Evolutionary conservation across 2,113 vertebrate genomes (phyloP).

Genomic region (Rhynchopsitta pachyrhyncha): DNA sequence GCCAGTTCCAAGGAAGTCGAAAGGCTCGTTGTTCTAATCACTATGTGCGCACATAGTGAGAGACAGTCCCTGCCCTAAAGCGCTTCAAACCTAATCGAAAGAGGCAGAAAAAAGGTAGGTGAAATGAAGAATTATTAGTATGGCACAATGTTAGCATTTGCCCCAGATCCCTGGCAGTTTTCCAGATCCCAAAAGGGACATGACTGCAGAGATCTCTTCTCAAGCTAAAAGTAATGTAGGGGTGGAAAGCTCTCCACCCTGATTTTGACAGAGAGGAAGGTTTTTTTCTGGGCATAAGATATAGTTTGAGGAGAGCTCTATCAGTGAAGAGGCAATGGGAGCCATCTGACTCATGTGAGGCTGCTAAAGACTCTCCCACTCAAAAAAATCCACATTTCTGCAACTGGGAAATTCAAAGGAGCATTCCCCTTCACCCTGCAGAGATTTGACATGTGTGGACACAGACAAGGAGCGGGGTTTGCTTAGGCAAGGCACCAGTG

Average conservation of each 20-base stretch:
- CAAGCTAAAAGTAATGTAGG: not conserved
- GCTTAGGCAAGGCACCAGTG: constrained; percentile 58
- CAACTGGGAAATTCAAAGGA: constrained; percentile 21
- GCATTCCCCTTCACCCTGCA: constrained; percentile 16
- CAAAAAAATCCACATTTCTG: not conserved
- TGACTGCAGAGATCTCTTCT: not conserved
- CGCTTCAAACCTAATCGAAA: constrained; percentile 50
- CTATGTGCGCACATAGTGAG: not conserved
- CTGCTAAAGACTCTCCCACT: not conserved
- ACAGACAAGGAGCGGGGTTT: constrained; percentile 43
- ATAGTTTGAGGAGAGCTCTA: not conserved
- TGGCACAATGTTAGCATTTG: constrained; percentile 48
- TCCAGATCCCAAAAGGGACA: constrained; percentile 26
- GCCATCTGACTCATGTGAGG: not conserved
- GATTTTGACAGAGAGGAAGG: not conserved
- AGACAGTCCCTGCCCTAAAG: constrained; percentile 56
- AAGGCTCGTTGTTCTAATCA: constrained; percentile 17
- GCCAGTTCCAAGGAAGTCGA: constrained; percentile 31
- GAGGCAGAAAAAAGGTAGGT: constrained; percentile 51
- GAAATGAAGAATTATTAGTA: constrained; percentile 59
- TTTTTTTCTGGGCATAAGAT: not conserved
- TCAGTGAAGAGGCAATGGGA: not conserved
- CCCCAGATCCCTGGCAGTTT: constrained; percentile 35
- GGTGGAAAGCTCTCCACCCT: not conserved
- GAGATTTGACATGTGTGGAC: constrained; percentile 63